Evolutionary conservation across 2,888 invertebrate genomes (phyloP).

Genomic region (Pseudeuparius sepicola): DNA sequence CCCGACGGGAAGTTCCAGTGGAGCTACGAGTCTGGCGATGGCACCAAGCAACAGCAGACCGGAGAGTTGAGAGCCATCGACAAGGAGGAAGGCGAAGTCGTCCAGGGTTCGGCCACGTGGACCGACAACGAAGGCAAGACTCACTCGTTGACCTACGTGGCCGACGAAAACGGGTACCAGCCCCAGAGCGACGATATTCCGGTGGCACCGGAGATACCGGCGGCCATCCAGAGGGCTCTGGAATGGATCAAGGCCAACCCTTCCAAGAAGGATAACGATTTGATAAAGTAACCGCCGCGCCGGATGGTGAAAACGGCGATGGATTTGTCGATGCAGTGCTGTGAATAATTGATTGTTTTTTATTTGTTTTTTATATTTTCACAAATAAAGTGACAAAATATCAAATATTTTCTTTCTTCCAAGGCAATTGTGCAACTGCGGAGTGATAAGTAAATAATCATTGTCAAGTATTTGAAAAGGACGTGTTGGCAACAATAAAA

Average conservation of each 20-base stretch:
- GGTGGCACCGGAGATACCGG: conserved; percentile 46
- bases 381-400: too few relatives aligned
- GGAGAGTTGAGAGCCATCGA: conserved; percentile 35
- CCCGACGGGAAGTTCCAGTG: conserved; percentile 15
- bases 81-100: conserved; percentile 30
- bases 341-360: too few relatives aligned
- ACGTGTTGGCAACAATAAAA: too few relatives aligned
- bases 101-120: conserved; percentile 36
- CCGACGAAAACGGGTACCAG: conserved; percentile 48
- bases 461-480: too few relatives aligned
- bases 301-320: too few relatives aligned
- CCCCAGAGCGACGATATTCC: conserved; percentile 39
- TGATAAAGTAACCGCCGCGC: too few relatives aligned
- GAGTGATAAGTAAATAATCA: too few relatives aligned
- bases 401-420: too few relatives aligned
- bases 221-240: conserved; percentile 58
- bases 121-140: conserved; percentile 41
- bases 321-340: too few relatives aligned
- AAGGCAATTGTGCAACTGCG: too few relatives aligned
- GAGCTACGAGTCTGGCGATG: conserved; percentile 52
- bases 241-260: conserved; percentile 50
- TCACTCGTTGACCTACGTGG: conserved; percentile 41
- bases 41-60: conserved; percentile 46
- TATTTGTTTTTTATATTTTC: too few relatives aligned
- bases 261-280: too few relatives aligned